Percentiles rank a stretch among this genome's conserved stretches.
Evolutionary conservation across 1,140 invertebrate species (phyloP).

Genomic region (Drosophila sechellia): DNA sequence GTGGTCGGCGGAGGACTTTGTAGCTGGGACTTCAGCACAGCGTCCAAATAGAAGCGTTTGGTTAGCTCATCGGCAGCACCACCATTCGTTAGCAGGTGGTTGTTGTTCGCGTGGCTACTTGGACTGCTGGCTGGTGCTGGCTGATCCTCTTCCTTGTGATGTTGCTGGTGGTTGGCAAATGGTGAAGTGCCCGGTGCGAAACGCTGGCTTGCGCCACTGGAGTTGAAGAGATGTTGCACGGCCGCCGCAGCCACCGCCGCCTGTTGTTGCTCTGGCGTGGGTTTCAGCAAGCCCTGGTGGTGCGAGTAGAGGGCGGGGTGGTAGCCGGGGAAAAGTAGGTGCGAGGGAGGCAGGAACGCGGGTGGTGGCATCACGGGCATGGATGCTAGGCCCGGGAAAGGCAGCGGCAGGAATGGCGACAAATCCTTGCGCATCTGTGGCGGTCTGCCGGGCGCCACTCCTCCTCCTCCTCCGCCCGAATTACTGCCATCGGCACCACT

Average conservation of each 20-base stretch:
- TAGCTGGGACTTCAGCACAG: constrained; percentile 88
- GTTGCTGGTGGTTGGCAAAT: constrained; percentile 37
- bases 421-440: constrained; percentile 86
- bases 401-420: constrained; percentile 85
- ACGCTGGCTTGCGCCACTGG: constrained; percentile 66
- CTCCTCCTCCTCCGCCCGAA: constrained; percentile 63
- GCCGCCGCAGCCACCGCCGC: constrained; percentile 77
- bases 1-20: constrained; percentile 68
- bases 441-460: constrained; percentile 82
- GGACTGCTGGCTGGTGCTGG: constrained; percentile 39
- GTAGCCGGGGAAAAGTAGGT: constrained; percentile 88
- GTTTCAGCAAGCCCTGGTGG: constrained; percentile 86
- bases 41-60: constrained; percentile 90
- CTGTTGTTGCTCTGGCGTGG: constrained; percentile 79
- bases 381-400: constrained; percentile 86
- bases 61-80: constrained; percentile 86
- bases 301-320: constrained; percentile 87
- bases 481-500: constrained; percentile 69
- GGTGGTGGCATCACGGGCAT: constrained; percentile 88
- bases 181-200: constrained; percentile 54
- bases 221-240: constrained; percentile 76
- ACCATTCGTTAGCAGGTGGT: constrained; percentile 72
- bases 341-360: constrained; percentile 87
- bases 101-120: constrained; percentile 61
- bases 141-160: constrained; percentile 42